A percentile compares a stretch with the other conserved stretches of the same genome.
These are phyloP conservation scores for Thunnus albacares DNA, from an alignment of 2,797 vertebrate genomes.

Conservation along the genomic window DNA sequence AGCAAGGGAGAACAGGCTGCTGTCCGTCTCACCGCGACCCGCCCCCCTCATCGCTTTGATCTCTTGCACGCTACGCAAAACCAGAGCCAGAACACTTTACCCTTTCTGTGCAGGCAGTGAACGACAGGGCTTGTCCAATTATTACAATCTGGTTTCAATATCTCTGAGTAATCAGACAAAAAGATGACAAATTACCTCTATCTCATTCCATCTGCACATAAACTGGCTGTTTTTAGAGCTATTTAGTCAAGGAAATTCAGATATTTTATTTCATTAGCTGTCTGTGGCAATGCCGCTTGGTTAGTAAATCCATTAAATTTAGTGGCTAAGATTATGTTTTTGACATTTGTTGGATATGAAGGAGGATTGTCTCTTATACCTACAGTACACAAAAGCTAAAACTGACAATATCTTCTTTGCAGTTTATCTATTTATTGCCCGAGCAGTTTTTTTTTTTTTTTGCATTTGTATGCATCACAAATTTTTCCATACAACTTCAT, in stretches of 20 bases:
- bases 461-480: neutral
- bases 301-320: neutral
- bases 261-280: constrained; percentile 16
- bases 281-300: neutral
- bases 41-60: constrained; percentile 77
- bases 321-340: neutral
- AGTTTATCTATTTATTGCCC: neutral
- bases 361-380: neutral
- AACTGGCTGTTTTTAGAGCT: constrained; percentile 10
- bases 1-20: constrained; percentile 71
- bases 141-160: constrained; percentile 81
- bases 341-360: neutral
- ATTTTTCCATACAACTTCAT: neutral
- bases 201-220: constrained; percentile 54
- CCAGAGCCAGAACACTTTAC: constrained; percentile 74
- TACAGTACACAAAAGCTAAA: neutral
- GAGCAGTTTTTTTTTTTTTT: no score
- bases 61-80: constrained; percentile 76
- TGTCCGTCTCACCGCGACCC: constrained; percentile 72
- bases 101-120: constrained; percentile 66
- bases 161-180: constrained; percentile 74
- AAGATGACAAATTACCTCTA: constrained; percentile 73
- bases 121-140: constrained; percentile 76
- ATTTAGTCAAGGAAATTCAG: constrained; percentile 4
- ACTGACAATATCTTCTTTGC: neutral